phyloP scores from a whole-genome alignment of 2,888 invertebrate species.

The Ischnura elegans region DNA sequence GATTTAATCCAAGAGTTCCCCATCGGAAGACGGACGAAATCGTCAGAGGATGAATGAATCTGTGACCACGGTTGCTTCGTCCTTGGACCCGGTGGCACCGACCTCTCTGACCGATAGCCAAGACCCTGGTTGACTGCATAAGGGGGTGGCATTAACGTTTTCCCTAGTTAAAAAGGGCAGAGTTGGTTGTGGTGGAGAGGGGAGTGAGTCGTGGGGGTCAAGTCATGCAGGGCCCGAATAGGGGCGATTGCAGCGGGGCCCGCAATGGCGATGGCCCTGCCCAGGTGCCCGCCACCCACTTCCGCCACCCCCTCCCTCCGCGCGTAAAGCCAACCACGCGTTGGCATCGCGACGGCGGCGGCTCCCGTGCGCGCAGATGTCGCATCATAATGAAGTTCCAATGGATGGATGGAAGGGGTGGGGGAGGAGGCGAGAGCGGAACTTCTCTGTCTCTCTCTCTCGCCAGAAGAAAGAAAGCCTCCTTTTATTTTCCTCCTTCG shows the following conservation, averaged over 20 bases:
- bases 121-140: no score
- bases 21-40: no score
- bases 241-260: not conserved
- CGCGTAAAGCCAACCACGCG: not conserved
- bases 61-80: no score
- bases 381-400: slow-evolving; percentile 49
- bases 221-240: not conserved
- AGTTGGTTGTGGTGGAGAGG: not conserved
- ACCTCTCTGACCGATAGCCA: no score
- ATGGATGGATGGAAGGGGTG: slow-evolving; percentile 1
- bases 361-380: slow-evolving; percentile 34
- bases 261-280: not conserved
- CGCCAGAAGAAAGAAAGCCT: not conserved
- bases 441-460: not conserved
- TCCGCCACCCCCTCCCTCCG: slow-evolving; percentile 5
- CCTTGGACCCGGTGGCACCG: no score
- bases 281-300: slow-evolving; percentile 49
- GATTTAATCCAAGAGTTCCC: no score
- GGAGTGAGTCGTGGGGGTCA: not conserved
- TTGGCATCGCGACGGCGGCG: not conserved
- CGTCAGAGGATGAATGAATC: no score
- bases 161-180: no score
- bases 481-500: not conserved
- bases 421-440: not conserved
- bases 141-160: not conserved